phyloP scores from a whole-genome alignment of 2,797 vertebrate species.

The Miichthys miiuy region DNA sequence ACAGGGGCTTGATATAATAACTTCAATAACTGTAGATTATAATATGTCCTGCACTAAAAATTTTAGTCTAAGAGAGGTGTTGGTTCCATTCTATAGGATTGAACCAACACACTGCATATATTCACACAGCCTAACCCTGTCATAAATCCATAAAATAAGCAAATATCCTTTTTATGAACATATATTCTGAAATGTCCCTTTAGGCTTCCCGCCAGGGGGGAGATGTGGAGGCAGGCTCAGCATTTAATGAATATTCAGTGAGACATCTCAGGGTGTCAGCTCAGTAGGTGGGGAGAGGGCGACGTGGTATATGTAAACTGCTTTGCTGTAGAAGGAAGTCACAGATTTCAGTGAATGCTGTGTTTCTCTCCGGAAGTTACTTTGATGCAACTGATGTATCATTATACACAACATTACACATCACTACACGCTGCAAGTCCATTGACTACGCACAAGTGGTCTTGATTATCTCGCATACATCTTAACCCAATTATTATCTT shows the following conservation, averaged over 20 bases:
- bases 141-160: conserved; percentile 34
- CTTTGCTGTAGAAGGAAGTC: conserved; percentile 36
- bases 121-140: conserved; percentile 15
- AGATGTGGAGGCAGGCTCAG: conserved; percentile 36
- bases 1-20: not conserved
- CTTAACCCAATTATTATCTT: conserved; percentile 32
- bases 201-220: conserved; percentile 41
- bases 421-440: not conserved
- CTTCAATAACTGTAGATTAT: not conserved
- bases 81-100: not conserved
- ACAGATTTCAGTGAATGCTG: conserved; percentile 13
- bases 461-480: conserved; percentile 34
- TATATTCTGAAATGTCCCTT: conserved; percentile 45
- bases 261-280: conserved; percentile 61
- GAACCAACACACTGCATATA: not conserved
- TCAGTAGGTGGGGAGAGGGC: conserved; percentile 62
- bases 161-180: conserved; percentile 22
- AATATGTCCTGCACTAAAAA: not conserved
- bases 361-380: conserved; percentile 33
- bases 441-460: conserved; percentile 12
- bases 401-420: conserved; percentile 50
- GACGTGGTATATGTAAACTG: conserved; percentile 39
- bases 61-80: not conserved
- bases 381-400: conserved; percentile 36
- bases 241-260: conserved; percentile 74